Conservation (phyloP, 2,888 invertebrate species). For the Agelastica alni region DNA sequence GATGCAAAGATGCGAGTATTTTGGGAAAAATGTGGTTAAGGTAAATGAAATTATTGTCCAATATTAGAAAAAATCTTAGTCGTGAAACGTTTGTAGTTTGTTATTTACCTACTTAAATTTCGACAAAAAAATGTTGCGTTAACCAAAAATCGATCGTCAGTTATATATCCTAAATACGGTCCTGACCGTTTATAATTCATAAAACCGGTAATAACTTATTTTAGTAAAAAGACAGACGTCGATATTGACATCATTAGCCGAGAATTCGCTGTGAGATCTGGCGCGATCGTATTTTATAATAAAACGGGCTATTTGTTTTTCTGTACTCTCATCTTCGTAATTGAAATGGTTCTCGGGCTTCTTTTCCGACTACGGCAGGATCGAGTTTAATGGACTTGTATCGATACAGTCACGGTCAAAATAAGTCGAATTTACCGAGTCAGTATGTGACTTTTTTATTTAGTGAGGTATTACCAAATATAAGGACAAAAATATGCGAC, state of each 20-base stretch:
- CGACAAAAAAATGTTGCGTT: no score
- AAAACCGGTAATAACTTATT: constrained; percentile 50
- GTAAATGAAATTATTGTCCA: no score
- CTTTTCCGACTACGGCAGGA: constrained; percentile 12
- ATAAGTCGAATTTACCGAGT: not conserved
- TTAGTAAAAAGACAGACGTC: constrained; percentile 46
- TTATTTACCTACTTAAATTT: no score
- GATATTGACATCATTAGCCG: constrained; percentile 51
- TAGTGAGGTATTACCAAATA: no score
- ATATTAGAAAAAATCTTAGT: no score
- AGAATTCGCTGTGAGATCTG: constrained; percentile 42
- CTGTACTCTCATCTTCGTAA: constrained; percentile 38
- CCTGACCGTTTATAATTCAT: constrained; percentile 42
- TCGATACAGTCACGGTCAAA: constrained; percentile 16
- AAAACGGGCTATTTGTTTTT: constrained; percentile 47
- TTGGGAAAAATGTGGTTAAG: no score
- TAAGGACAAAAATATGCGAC: no score
- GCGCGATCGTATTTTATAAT: constrained; percentile 45
- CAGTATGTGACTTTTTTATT: not conserved
- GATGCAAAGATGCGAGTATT: no score
- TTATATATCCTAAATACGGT: not conserved
- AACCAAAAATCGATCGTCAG: no score
- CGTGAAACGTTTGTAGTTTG: no score
- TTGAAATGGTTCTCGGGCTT: constrained; percentile 35
- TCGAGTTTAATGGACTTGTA: constrained; percentile 16